These are phyloP conservation scores for Piaya cayana DNA, from an alignment of 2,113 vertebrate species.

Conservation along the genomic window DNA sequence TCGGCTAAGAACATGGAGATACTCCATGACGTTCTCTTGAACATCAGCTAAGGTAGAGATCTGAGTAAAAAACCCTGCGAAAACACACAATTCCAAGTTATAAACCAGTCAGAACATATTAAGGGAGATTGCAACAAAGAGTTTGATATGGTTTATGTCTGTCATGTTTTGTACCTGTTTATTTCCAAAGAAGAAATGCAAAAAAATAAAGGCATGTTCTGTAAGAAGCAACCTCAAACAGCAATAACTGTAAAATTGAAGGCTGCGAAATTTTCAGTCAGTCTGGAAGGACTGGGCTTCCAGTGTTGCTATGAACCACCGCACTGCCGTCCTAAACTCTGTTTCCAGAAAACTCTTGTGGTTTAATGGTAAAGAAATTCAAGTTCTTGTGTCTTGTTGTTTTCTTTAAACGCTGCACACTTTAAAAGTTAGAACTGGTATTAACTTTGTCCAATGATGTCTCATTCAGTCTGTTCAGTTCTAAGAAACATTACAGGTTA, in stretches of 20 bases:
- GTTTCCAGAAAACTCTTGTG: neutral
- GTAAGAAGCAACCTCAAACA: neutral
- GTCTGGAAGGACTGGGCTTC: neutral
- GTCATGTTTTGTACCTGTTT: neutral
- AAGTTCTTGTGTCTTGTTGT: too few species aligned
- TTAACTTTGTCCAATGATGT: neutral
- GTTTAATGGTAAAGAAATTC: neutral
- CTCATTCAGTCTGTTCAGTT: neutral
- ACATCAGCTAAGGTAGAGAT: slow-evolving; percentile 97
- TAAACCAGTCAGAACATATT: neutral
- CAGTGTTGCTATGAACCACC: neutral
- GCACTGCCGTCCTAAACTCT: neutral
- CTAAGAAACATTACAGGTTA: neutral
- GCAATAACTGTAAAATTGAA: neutral
- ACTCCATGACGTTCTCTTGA: slow-evolving; percentile 99
- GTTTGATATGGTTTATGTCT: neutral
- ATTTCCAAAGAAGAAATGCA: neutral
- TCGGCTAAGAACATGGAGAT: slow-evolving; percentile 95
- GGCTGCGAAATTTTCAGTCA: neutral
- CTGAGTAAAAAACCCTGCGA: slow-evolving; percentile 94
- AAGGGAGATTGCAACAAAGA: neutral
- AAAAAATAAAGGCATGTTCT: neutral
- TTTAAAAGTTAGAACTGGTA: neutral
- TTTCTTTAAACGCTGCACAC: neutral
- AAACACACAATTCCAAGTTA: neutral